Evolutionary conservation across 2,797 vertebrate species (phyloP).

Genomic region (Pelodytes ibericus): DNA sequence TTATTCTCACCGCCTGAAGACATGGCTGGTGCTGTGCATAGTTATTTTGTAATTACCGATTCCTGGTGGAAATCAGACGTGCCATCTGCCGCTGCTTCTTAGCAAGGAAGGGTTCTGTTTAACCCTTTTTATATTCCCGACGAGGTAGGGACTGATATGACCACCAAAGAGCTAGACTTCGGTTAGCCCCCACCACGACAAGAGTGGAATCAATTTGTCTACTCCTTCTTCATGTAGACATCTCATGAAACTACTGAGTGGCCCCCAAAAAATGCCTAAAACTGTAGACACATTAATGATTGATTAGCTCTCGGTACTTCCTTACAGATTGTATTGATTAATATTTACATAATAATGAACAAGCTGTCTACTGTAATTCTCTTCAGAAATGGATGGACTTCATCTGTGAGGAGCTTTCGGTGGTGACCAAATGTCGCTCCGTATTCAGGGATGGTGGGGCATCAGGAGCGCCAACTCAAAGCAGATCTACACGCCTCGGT

Average conservation of each 20-base stretch:
- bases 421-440: neutral
- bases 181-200: neutral
- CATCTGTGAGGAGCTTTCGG: neutral
- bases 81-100: neutral
- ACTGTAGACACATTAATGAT: conserved; percentile 9
- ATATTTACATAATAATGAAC: conserved; percentile 34
- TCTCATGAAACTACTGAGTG: neutral
- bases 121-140: neutral
- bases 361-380: conserved; percentile 26
- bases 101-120: neutral
- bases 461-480: neutral
- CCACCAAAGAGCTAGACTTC: neutral
- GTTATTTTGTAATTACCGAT: conserved; percentile 9
- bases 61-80: conserved; percentile 5
- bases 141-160: no score
- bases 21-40: neutral
- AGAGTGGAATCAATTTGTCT: neutral
- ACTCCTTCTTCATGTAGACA: neutral
- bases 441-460: neutral
- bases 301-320: neutral
- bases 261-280: neutral
- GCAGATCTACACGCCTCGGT: neutral
- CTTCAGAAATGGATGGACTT: conserved; percentile 13
- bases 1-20: no score
- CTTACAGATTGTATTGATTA: conserved; percentile 2